These are phyloP conservation scores for Lagria hirta DNA, from an alignment of 2,888 invertebrate genomes.

Conservation along the genomic window DNA sequence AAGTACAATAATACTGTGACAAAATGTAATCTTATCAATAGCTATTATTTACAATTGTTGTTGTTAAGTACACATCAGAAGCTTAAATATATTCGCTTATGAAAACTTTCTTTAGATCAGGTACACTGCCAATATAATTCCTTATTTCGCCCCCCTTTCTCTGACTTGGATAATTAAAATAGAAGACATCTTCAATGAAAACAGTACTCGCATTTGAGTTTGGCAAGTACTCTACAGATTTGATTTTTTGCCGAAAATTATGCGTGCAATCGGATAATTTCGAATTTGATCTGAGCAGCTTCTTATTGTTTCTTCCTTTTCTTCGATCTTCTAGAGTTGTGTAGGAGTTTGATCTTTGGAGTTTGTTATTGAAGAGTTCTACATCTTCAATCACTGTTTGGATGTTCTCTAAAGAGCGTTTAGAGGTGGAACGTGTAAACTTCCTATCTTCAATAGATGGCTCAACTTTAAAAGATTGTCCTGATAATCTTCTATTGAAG, in stretches of 20 bases:
- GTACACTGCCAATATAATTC: slow-evolving; percentile 55
- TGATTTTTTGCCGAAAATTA: slow-evolving; percentile 39
- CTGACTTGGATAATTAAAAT: slow-evolving; percentile 28
- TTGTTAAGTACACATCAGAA: too few species aligned
- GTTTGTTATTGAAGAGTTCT: slow-evolving; percentile 11
- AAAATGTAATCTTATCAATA: too few species aligned
- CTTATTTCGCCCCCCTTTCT: slow-evolving; percentile 19
- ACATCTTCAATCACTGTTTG: slow-evolving; percentile 37
- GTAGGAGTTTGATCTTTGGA: slow-evolving; percentile 49
- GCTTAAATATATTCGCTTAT: slow-evolving; percentile 53
- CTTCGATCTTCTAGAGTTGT: slow-evolving; percentile 44
- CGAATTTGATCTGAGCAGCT: slow-evolving; percentile 32
- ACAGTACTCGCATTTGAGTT: slow-evolving; percentile 34
- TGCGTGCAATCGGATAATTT: slow-evolving; percentile 34
- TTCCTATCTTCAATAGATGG: slow-evolving; percentile 15
- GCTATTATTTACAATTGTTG: too few species aligned
- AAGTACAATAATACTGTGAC: too few species aligned
- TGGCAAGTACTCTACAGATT: slow-evolving; percentile 45
- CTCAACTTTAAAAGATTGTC: slow-evolving; percentile 6
- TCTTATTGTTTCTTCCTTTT: slow-evolving; percentile 29
- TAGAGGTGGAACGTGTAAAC: slow-evolving; percentile 49
- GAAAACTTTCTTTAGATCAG: slow-evolving; percentile 60
- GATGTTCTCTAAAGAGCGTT: slow-evolving; percentile 49
- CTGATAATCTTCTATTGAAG: slow-evolving; percentile 25
- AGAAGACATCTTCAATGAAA: slow-evolving; percentile 38